Evolutionary conservation across 2,797 vertebrate genomes (phyloP).

Genomic region (Enteromius anoplus): DNA sequence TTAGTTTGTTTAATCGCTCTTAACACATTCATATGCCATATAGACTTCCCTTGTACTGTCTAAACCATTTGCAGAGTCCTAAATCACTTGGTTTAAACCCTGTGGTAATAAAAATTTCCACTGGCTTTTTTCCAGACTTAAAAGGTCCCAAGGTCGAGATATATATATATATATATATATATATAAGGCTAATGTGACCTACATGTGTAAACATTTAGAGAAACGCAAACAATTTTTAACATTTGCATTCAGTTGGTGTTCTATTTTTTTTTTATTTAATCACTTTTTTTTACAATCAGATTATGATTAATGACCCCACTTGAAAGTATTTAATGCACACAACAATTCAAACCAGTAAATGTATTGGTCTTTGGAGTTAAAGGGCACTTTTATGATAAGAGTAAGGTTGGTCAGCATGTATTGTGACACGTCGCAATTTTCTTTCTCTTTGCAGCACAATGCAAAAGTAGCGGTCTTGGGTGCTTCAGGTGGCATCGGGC

Average conservation of each 20-base stretch:
- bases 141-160: constrained; percentile 37
- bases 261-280: not conserved
- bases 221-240: not conserved
- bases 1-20: not conserved
- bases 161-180: too few species aligned
- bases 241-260: not conserved
- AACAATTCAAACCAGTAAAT: not conserved
- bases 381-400: not conserved
- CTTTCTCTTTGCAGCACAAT: constrained; percentile 74
- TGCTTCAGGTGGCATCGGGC: constrained; percentile 95
- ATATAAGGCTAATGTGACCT: not conserved
- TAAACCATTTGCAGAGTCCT: not conserved
- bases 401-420: not conserved
- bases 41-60: constrained; percentile 4
- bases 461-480: constrained; percentile 95
- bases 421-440: not conserved
- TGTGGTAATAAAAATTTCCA: not conserved
- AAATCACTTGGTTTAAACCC: constrained; percentile 5
- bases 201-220: not conserved
- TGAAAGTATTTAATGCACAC: not conserved
- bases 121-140: not conserved
- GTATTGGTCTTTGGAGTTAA: not conserved
- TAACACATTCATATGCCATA: not conserved
- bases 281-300: too few species aligned
- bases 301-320: not conserved